These are phyloP conservation scores for Gambusia holbrooki DNA, from an alignment of 2,113 vertebrate genomes.

Conservation along the genomic window DNA sequence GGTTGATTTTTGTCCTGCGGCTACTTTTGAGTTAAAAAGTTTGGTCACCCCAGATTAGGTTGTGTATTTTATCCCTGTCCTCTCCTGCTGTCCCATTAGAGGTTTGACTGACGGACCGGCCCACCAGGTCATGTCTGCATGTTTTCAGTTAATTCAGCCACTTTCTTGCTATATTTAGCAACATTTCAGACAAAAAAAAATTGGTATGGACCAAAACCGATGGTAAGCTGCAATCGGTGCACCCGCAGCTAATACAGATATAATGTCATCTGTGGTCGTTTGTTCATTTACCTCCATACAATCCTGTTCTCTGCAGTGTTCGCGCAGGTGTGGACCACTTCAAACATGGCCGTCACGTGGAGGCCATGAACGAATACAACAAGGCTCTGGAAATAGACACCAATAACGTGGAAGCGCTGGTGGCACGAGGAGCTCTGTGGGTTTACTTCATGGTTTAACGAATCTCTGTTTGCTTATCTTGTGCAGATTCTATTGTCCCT, in stretches of 20 bases:
- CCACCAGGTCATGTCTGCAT: too few relatives aligned
- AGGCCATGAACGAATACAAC: constrained; percentile 99
- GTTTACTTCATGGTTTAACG: constrained; percentile 5
- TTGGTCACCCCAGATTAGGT: too few relatives aligned
- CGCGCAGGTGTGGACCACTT: constrained; percentile 95
- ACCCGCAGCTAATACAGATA: neutral
- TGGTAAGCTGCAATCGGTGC: too few relatives aligned
- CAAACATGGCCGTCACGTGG: constrained; percentile 90
- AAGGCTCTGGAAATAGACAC: constrained; percentile 95
- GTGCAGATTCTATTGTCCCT: neutral
- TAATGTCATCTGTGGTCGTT: neutral
- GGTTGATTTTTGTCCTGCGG: too few relatives aligned
- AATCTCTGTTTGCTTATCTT: neutral
- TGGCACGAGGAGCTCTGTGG: constrained; percentile 97
- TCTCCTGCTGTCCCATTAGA: too few relatives aligned
- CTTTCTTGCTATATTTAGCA: too few relatives aligned
- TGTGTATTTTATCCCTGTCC: too few relatives aligned
- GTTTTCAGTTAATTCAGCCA: too few relatives aligned
- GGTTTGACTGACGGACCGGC: too few relatives aligned
- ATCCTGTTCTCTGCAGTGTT: constrained; percentile 79
- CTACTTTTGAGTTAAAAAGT: too few relatives aligned
- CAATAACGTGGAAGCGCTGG: constrained; percentile 93
- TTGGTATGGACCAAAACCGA: too few relatives aligned
- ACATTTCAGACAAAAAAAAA: too few relatives aligned
- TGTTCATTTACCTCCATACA: neutral